Evolutionary conservation across 2,888 invertebrate species (phyloP), one percentile per base, ranked within the genome.

Genomic region (Nomada lathburiana): DNA sequence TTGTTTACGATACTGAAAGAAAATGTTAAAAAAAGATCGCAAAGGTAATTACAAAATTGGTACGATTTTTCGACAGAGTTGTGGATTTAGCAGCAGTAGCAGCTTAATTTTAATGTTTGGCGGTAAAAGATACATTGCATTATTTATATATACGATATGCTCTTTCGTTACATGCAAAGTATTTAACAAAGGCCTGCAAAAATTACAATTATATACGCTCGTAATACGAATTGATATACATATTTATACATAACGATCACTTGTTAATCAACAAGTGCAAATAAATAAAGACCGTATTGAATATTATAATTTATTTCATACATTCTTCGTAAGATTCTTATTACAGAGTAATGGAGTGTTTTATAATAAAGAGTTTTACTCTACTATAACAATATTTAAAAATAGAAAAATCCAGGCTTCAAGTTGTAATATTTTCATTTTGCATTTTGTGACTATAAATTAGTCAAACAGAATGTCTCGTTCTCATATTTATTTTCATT

Each of bases 231-330:
- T 69, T 57, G 2, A 69, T 42, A 5, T n/a, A n/a, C n/a, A n/a
- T 11, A 18, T 69, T 57, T 2, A 69, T 42, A 5, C 16, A 20
- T 44, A 76, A 77, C 13, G 65, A 69, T 47, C 47, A 65, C 57
- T 11, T n/a, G 11, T 20, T 57, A 50, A 59, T 50, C 50, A 50
- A 68, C 23, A 50, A 50, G 59, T 57, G 26, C 44, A 73, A 16
- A 63, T 70, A 16, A 2, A 20, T 18, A 9, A 57, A 36, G 20
- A 42, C 71, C 26, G 7, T 42, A 11, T 47, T 26, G 9, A 60
- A 52, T 13, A 7, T 13, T 44, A 59, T 23, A 36, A 69, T 70
- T 64, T 64, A 62, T 23, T 70, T 47, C 29, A 10, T 44, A 50
- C 13, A 23, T 44, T 47, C 26, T 79, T 53, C 42, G 47, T 44